Percentiles rank a stretch among this genome's conserved stretches.
Conservation (phyloP, 2,888 invertebrate species). For the Oasisia sp. region DNA sequence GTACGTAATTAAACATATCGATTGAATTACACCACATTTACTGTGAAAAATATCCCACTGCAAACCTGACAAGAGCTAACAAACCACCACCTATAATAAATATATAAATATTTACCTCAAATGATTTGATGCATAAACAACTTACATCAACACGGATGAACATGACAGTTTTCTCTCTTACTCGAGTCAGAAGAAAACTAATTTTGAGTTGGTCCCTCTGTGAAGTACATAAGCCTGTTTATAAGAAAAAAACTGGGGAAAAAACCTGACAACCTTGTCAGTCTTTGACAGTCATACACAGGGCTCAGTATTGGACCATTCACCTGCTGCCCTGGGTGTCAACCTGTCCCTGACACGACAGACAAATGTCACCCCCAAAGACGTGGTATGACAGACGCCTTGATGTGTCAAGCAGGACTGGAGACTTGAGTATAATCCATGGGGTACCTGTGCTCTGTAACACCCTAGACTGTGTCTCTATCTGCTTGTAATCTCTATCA, state of each 20-base stretch:
- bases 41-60: too few species aligned
- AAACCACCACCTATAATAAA: too few species aligned
- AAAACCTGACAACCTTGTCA: neutral
- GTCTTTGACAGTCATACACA: neutral
- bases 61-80: too few species aligned
- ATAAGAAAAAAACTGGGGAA: neutral
- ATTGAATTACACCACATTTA: neutral
- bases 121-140: too few species aligned
- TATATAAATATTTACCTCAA: too few species aligned
- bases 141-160: too few species aligned
- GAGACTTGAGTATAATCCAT: too few species aligned
- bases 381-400: neutral
- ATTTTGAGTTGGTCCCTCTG: neutral
- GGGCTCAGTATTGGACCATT: neutral
- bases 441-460: too few species aligned
- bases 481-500: too few species aligned
- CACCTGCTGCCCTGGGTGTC: neutral
- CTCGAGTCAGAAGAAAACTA: neutral
- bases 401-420: neutral
- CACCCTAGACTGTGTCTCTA: too few species aligned
- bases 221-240: neutral
- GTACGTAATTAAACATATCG: neutral
- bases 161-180: too few species aligned
- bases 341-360: too few species aligned
- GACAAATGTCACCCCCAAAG: neutral